Base-by-base conservation (phyloP, 2,113 vertebrate species). In the Cynocephalus volans region DNA sequence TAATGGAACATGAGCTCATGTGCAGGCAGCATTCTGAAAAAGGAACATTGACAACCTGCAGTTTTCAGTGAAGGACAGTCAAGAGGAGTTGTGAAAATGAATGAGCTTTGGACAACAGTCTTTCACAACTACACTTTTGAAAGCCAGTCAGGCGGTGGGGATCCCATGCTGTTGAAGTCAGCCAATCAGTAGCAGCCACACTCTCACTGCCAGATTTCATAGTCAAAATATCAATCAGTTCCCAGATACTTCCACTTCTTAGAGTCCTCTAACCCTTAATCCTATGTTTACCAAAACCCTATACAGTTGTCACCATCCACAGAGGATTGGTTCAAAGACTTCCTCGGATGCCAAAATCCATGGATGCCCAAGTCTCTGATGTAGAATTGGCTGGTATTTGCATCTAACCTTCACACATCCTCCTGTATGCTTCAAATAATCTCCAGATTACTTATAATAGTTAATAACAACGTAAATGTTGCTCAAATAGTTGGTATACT, bases 21-120 rank as follows among this genome's bases (percentile, higher is more conserved):
- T 6, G 50, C 7, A 5, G 1, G 58, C 14, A 4, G 23, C 21
- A 2, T 24, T 60, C 2, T 19, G 0, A 28, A 31, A 23, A 1
- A 23, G 23, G 17, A 8, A 4, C 4, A 14, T 56, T 56, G 73
- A 19, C 41, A 26, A 1, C 7, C 8, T 83, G 52, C 10, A 50
- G 11, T 14, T 75, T 21, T 69, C 17, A n/a, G 26, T 67, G 56
- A 67, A 67, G 36, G 70, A 3, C 21, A 54, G 56, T 60, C 12
- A n/a, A 88, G 17, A 83, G 10, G 54, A 52, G 11, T 3, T 28
- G 6, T 77, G 75, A 3, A 28, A 56, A 24, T 31, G 24, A 93
- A 62, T 15, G 5, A 33, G 23, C 9, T 48, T 45, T 72, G 24
- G 23, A 48, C 65, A 69, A 11, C 52, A 81, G 11, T 19, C 28